phyloP scores from a whole-genome alignment of 2,888 invertebrate species.

The Scaptomyza cyrtandrae region DNA sequence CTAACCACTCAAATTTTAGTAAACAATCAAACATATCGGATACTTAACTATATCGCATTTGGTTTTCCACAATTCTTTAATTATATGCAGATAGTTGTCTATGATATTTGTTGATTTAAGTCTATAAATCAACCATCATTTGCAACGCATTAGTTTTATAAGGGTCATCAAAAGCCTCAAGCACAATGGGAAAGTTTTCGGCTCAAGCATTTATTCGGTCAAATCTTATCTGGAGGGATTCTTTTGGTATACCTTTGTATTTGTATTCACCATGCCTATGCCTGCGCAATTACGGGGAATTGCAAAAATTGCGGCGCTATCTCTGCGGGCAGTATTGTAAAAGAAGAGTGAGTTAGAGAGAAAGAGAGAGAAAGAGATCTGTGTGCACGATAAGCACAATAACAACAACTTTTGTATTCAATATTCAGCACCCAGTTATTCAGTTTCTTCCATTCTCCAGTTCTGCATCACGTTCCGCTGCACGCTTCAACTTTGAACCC shows the following conservation, averaged over 20 bases:
- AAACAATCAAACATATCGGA: too few relatives aligned
- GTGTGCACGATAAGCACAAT: constrained; percentile 21
- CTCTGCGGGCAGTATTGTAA: constrained; percentile 34
- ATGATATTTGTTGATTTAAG: neutral
- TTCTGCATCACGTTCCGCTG: constrained; percentile 39
- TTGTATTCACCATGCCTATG: constrained; percentile 10
- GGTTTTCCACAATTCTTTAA: too few relatives aligned
- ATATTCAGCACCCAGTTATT: constrained; percentile 10
- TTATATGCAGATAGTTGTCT: too few relatives aligned
- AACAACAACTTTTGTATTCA: constrained; percentile 3
- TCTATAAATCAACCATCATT: constrained; percentile 35
- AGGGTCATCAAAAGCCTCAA: constrained; percentile 19
- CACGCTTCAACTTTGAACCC: constrained; percentile 70
- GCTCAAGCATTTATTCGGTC: neutral
- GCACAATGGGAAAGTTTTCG: constrained; percentile 11
- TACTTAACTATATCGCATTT: too few relatives aligned
- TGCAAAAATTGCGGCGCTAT: constrained; percentile 24
- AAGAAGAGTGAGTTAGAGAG: neutral
- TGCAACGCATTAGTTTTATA: constrained; percentile 23
- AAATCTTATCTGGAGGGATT: constrained; percentile 32
- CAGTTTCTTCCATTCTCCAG: neutral
- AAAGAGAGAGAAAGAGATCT: constrained; percentile 9
- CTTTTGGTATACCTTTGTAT: neutral
- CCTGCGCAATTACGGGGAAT: constrained; percentile 25
- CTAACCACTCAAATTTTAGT: too few relatives aligned